Evolutionary conservation across 1,140 invertebrate genomes (phyloP).

Genomic region (Pentalonia nigronervosa): DNA sequence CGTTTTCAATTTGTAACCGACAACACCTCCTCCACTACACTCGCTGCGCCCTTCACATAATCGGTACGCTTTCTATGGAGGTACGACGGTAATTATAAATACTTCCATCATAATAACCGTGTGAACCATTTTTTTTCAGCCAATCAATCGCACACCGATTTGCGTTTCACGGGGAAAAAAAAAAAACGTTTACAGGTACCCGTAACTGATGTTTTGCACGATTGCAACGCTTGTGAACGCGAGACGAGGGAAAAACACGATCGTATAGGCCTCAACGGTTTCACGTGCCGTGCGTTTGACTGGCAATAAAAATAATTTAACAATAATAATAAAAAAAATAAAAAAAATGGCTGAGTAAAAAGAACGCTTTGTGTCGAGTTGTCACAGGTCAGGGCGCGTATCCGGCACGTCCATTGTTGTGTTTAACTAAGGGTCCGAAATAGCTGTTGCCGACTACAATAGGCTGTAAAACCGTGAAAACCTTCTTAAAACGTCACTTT

Average conservation of each 20-base stretch:
- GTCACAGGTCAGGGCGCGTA: constrained; percentile 2
- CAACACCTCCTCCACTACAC: not conserved
- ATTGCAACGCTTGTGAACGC: not conserved
- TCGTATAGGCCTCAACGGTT: too few species aligned
- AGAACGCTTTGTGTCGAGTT: not conserved
- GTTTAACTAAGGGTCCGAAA: not conserved
- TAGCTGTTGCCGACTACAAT: not conserved
- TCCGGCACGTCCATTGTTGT: not conserved
- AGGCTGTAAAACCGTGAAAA: not conserved
- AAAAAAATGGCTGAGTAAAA: not conserved
- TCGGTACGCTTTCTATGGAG: not conserved
- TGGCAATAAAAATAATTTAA: not conserved
- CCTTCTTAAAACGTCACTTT: not conserved
- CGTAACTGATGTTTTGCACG: not conserved
- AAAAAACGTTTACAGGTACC: not conserved
- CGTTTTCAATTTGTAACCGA: not conserved
- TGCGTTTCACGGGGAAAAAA: not conserved
- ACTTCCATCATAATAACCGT: not conserved
- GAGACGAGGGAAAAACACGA: not conserved
- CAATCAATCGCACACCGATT: not conserved
- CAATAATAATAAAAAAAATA: not conserved
- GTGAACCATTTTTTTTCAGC: not conserved
- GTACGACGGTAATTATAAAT: not conserved
- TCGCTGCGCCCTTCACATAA: not conserved
- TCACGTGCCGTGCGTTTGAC: not conserved